phyloP scores from a whole-genome alignment of 2,888 invertebrate species.

The Lissocephala sabroskyi region DNA sequence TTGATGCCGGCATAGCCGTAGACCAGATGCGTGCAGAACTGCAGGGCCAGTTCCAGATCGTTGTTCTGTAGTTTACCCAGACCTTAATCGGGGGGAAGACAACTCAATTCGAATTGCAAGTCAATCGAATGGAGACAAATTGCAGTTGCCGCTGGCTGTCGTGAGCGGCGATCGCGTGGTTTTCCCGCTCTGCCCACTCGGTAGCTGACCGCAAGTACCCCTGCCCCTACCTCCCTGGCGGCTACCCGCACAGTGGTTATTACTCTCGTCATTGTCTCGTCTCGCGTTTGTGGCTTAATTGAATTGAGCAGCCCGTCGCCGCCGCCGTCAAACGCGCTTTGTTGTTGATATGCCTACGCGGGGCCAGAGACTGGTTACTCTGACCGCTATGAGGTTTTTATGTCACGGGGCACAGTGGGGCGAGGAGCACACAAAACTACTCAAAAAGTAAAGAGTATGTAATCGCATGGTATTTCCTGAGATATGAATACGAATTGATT shows the following conservation, averaged over 20 bases:
- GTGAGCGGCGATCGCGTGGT: conserved; percentile 1
- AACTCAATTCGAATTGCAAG: conserved; percentile 4
- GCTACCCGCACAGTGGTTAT: conserved; percentile 12
- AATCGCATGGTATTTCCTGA: too few species aligned
- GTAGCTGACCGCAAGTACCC: conserved; percentile 8
- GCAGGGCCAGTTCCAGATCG: conserved; percentile 82
- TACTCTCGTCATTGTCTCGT: conserved; percentile 32
- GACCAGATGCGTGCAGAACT: conserved; percentile 85
- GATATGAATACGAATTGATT: too few species aligned
- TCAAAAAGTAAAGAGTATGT: too few species aligned
- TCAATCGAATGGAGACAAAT: conserved; percentile 3
- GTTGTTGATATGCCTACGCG: not conserved
- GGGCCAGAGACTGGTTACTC: too few species aligned
- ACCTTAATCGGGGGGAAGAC: conserved; percentile 78
- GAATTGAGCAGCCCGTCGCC: conserved; percentile 24
- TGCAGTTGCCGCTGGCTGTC: conserved; percentile 7
- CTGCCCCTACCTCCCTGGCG: conserved; percentile 1
- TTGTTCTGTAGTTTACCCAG: conserved; percentile 83
- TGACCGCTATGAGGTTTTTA: too few species aligned
- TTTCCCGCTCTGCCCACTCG: conserved; percentile 6
- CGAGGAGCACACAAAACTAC: too few species aligned
- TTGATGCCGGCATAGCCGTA: conserved; percentile 86
- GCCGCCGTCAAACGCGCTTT: not conserved
- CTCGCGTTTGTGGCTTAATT: conserved; percentile 42
- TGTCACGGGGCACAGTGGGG: too few species aligned